These are phyloP conservation scores for Leptopilina boulardi DNA, from an alignment of 1,140 invertebrate genomes.

Conservation along the genomic window DNA sequence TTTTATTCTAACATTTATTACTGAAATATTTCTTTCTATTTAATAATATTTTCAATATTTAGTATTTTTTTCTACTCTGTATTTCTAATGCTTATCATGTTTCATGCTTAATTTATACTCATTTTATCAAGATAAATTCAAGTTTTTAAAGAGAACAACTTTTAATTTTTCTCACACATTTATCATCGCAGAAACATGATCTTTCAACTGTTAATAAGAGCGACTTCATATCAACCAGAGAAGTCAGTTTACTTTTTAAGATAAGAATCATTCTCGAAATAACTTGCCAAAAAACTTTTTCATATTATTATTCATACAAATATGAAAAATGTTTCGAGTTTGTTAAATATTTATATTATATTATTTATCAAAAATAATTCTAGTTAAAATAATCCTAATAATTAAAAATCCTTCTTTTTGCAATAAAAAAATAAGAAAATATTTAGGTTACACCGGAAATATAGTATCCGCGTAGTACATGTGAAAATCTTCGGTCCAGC, in stretches of 20 bases:
- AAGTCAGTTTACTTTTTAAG: constrained; percentile 6
- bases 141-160: neutral
- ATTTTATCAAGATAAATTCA: neutral
- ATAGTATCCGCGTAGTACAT: too few relatives aligned
- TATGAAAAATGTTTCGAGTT: neutral
- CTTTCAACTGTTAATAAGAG: constrained; percentile 6
- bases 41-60: too few relatives aligned
- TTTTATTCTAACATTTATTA: too few relatives aligned
- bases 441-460: too few relatives aligned
- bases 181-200: neutral
- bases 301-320: neutral
- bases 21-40: too few relatives aligned
- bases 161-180: neutral
- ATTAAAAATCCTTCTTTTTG: too few relatives aligned
- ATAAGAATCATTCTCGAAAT: neutral
- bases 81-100: neutral
- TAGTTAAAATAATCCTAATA: too few relatives aligned
- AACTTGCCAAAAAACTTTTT: neutral
- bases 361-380: too few relatives aligned
- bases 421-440: too few relatives aligned
- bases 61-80: neutral
- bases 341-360: too few relatives aligned
- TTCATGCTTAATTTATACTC: neutral
- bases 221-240: neutral
- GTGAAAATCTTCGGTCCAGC: too few relatives aligned